Base-by-base conservation (phyloP, 2,888 invertebrate genomes). In the Steinernema carpocapsae region DNA sequence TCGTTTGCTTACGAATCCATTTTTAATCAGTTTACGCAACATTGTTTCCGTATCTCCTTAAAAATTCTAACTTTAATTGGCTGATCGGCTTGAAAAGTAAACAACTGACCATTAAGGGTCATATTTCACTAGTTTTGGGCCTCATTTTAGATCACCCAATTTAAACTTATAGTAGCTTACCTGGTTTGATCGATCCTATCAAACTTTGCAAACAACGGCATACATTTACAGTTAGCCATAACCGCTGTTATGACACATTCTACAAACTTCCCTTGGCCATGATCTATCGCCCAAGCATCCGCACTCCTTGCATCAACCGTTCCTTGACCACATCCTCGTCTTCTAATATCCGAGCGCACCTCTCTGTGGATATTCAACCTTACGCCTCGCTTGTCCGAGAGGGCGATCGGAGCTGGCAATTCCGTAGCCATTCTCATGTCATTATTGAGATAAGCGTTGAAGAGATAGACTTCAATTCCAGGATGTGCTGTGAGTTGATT, bases 301-400 rank as follows among this genome's bases (percentile, higher is more conserved):
- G 77, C 76, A 46, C 75, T 70, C 37, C 76, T n/a, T 14, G 81
- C 72, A 52, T 78, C 77, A 43, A 78, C 77, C n/a, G 78, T 48
- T 10, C 78, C 77, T 70, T 81, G 76, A 2, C 82, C 82, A 51
- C 82, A 82, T 24, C 78, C 77, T n/a, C 76, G 72, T 43, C 82
- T 71, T n/a, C 81, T 72, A 56, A 77, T 78, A 52, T 81, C 79
- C 7, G 81, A 79, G 26, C 78, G 76, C 70, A 82, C 81, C 51
- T 81, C 78, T 71, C 78, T 79, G 37, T 72, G 75, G 79, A 82
- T 80, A 42, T 76, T 76, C 24, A 82, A 73, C 45, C 82, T 48
- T 2, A 81, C 77, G n/a, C 82, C 82, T 56, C 77, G 43, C 52
- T 82, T 82, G 72, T 82, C 81, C 45, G 74, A 51, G 22, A 82